Conservation (phyloP, 2,113 vertebrate species). For the Otus sunia region DNA sequence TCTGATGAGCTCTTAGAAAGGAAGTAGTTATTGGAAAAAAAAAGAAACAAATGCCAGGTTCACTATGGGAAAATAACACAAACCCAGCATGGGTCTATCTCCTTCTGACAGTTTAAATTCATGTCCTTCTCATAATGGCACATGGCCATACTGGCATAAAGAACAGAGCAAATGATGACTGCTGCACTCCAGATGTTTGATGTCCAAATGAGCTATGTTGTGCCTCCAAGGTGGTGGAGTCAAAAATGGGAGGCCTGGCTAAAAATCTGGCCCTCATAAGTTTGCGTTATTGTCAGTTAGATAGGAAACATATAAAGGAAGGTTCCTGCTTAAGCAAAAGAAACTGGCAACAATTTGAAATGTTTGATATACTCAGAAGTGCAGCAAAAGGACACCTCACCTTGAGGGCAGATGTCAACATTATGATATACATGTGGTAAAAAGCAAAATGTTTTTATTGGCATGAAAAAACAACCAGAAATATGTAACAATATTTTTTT, state of each 20-base stretch:
- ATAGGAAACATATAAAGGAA: slow-evolving; percentile 13
- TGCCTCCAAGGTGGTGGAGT: neutral
- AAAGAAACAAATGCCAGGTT: neutral
- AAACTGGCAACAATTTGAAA: slow-evolving; percentile 30
- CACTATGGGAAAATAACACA: neutral
- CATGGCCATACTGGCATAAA: neutral
- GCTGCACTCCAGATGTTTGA: neutral
- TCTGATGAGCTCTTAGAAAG: neutral
- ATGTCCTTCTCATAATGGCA: neutral
- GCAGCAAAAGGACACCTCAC: slow-evolving; percentile 23
- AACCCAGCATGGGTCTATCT: neutral
- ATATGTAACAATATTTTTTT: neutral
- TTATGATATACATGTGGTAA: neutral
- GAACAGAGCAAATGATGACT: neutral
- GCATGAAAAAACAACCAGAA: neutral
- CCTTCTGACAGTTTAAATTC: slow-evolving; percentile 18
- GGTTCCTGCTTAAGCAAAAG: neutral
- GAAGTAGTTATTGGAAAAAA: neutral
- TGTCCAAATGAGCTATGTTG: neutral
- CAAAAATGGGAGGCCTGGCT: neutral
- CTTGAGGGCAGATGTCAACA: slow-evolving; percentile 21
- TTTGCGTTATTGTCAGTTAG: neutral
- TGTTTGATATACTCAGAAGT: slow-evolving; percentile 6
- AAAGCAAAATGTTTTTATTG: slow-evolving; percentile 25
- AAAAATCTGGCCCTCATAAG: slow-evolving; percentile 9